phyloP scores from a whole-genome alignment of 2,797 vertebrate genomes.

The Macrochelys suwanniensis region DNA sequence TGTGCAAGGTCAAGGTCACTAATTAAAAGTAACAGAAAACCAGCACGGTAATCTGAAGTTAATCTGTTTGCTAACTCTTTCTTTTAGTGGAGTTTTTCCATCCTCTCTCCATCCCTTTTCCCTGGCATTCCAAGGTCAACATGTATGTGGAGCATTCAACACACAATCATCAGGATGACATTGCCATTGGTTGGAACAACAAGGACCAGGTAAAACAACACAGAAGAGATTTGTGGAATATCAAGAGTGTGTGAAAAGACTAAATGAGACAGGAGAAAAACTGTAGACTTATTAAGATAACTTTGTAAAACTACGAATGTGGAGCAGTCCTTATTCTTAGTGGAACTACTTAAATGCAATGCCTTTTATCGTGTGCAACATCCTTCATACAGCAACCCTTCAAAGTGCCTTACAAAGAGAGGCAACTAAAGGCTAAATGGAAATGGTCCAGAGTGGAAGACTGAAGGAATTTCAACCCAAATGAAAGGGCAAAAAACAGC shows the following conservation, averaged over 20 bases:
- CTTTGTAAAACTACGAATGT: background rate
- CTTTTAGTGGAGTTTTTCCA: conserved; percentile 80
- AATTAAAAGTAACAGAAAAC: background rate
- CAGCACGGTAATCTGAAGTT: background rate
- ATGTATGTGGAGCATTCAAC: conserved; percentile 77
- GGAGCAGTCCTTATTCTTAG: background rate
- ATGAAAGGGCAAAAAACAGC: background rate
- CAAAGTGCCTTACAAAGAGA: background rate
- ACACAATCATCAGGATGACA: conserved; percentile 68
- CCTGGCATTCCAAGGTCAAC: conserved; percentile 75
- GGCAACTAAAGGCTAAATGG: background rate
- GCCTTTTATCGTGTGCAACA: no score
- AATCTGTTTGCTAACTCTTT: background rate
- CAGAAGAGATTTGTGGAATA: background rate
- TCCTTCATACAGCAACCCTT: background rate
- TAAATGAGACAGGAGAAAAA: background rate
- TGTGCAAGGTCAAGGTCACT: background rate
- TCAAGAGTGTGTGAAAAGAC: background rate
- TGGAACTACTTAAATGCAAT: background rate
- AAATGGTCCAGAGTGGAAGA: background rate
- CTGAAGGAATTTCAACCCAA: background rate
- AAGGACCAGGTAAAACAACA: conserved; percentile 77
- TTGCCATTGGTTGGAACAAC: conserved; percentile 83
- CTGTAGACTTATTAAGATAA: background rate
- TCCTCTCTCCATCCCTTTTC: conserved; percentile 67